A percentile compares a stretch with the other conserved stretches of the same genome.
phyloP scores from a whole-genome alignment of 2,888 invertebrate genomes.

The Archips crataeganus region DNA sequence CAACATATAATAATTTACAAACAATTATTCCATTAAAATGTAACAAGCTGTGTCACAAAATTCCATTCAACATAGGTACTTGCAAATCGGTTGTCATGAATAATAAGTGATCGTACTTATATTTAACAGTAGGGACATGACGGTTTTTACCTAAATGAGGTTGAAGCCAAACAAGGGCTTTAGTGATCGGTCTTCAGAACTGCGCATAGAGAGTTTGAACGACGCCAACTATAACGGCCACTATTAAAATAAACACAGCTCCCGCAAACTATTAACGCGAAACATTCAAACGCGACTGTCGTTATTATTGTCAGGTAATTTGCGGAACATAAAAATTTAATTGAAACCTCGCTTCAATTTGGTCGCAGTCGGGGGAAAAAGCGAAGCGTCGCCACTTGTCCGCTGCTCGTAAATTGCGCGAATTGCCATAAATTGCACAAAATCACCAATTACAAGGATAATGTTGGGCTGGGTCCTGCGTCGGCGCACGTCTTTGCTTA shows the following conservation, averaged over 20 bases:
- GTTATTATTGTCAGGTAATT: constrained; percentile 69
- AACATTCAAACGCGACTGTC: constrained; percentile 23
- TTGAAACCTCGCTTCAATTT: constrained; percentile 76
- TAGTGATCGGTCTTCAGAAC: constrained; percentile 7
- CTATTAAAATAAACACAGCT: constrained; percentile 32
- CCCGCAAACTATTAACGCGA: constrained; percentile 1
- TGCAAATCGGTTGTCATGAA: constrained; percentile 35
- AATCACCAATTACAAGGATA: constrained; percentile 82
- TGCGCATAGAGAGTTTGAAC: constrained; percentile 13
- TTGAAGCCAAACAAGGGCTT: constrained; percentile 22
- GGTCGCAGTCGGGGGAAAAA: constrained; percentile 60
- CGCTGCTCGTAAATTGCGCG: constrained; percentile 82
- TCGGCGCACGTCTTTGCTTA: constrained; percentile 39
- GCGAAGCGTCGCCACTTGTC: constrained; percentile 75
- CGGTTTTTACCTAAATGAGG: constrained; percentile 32
- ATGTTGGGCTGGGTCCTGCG: constrained; percentile 66
- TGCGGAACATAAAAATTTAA: constrained; percentile 79
- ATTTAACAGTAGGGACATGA: constrained; percentile 6
- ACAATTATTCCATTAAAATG: constrained; percentile 73
- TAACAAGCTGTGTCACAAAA: constrained; percentile 57
- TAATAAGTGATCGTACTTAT: constrained; percentile 18
- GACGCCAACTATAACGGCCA: constrained; percentile 22
- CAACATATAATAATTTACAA: constrained; percentile 73
- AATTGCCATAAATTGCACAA: constrained; percentile 83
- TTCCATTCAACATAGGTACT: constrained; percentile 25